Percentiles rank a stretch among this genome's conserved stretches.
Evolutionary conservation across 2,113 vertebrate genomes (phyloP).

Genomic region (Indicator indicator): DNA sequence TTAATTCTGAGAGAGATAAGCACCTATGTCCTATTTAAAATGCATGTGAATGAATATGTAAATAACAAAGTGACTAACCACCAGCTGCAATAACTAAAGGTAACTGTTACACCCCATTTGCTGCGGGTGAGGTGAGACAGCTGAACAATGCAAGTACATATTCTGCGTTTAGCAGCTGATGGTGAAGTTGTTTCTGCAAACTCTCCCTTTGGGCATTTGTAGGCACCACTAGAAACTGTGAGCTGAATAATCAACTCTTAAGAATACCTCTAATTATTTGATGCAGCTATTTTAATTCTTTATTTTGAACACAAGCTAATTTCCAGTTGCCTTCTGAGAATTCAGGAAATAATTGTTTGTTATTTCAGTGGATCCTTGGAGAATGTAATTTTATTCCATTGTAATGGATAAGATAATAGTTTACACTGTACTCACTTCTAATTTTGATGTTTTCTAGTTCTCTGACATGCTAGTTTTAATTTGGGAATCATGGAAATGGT

Average conservation of each 20-base stretch:
- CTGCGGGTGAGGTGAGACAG: neutral
- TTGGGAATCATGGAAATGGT: neutral
- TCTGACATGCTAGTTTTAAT: neutral
- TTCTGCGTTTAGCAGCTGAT: neutral
- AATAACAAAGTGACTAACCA: neutral
- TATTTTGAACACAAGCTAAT: neutral
- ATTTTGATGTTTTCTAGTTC: neutral
- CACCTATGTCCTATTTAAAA: neutral
- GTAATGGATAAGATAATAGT: neutral
- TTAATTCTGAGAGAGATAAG: neutral
- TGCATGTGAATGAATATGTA: neutral
- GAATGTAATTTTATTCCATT: neutral
- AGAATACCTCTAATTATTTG: neutral
- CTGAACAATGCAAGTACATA: fast-evolving
- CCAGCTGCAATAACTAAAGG: neutral
- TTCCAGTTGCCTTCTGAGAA: neutral
- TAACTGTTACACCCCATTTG: neutral
- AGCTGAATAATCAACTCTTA: neutral
- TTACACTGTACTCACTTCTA: neutral
- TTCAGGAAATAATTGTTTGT: neutral
- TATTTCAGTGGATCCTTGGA: neutral
- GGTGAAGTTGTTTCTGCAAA: neutral
- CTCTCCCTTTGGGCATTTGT: neutral
- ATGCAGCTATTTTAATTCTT: neutral
- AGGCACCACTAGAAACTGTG: neutral